Conservation (phyloP, 2,113 vertebrate genomes). For the Ceyx melanurus region DNA sequence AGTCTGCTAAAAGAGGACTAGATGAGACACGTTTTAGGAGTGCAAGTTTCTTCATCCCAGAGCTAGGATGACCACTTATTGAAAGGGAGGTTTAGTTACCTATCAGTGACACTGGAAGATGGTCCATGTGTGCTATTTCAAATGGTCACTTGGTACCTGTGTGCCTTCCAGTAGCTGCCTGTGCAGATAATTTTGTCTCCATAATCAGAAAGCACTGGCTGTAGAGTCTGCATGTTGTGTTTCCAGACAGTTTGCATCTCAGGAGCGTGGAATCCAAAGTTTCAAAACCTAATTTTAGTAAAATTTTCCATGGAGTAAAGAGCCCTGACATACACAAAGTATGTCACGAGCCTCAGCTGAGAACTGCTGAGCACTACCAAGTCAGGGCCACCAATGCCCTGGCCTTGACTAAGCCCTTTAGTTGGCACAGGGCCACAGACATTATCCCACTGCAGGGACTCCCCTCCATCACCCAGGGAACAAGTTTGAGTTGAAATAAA, state of each 20-base stretch:
- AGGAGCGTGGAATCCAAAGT: background rate
- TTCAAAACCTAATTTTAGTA: background rate
- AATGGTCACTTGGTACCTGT: background rate
- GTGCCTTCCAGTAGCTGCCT: background rate
- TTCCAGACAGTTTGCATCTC: background rate
- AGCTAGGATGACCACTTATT: background rate
- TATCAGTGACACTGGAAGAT: background rate
- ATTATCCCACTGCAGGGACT: background rate
- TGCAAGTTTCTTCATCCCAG: background rate
- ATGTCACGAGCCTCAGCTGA: background rate
- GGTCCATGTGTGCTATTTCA: background rate
- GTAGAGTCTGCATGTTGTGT: background rate
- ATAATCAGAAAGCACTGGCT: background rate
- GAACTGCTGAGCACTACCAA: background rate
- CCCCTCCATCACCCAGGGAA: background rate
- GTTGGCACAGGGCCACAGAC: background rate
- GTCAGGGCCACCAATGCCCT: background rate
- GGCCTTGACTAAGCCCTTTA: background rate
- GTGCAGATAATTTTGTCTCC: background rate
- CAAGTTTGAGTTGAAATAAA: background rate
- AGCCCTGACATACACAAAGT: background rate
- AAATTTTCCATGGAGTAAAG: background rate
- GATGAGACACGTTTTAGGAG: background rate
- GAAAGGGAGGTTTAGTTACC: background rate
- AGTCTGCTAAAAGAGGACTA: background rate